phyloP scores from a whole-genome alignment of 2,113 vertebrate genomes.

The Bambusicola thoracicus region DNA sequence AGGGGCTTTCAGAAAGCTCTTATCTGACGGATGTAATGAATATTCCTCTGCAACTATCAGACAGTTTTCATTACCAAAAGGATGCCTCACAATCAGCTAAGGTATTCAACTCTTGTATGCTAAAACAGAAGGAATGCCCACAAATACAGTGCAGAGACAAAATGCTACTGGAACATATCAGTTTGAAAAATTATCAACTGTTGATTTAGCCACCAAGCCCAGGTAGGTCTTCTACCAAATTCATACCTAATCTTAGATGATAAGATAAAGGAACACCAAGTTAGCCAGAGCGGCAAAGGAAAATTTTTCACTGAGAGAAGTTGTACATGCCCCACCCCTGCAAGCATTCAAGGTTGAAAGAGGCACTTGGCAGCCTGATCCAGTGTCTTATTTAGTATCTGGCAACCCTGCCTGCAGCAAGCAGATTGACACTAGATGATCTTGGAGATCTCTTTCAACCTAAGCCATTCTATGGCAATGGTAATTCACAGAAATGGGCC shows the following conservation, averaged over 20 bases:
- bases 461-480: neutral
- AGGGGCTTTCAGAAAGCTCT: neutral
- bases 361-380: neutral
- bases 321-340: neutral
- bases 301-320: neutral
- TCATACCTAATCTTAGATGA: neutral
- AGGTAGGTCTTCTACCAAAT: neutral
- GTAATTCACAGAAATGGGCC: neutral
- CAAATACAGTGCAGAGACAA: neutral
- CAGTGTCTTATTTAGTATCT: neutral
- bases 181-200: neutral
- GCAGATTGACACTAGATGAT: neutral
- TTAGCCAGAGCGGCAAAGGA: neutral
- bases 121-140: rapidly evolving
- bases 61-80: neutral
- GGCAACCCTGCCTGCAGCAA: neutral
- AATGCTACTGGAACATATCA: rapidly evolving
- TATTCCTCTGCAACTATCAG: neutral
- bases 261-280: neutral
- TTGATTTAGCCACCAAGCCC: neutral
- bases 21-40: neutral
- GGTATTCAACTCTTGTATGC: neutral
- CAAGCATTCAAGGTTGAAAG: neutral
- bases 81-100: neutral
- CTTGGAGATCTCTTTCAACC: neutral